Evolutionary conservation across 30 jellyfish, hydroid and myxozoan genomes (phyloP).

Genomic region (Morbakka virulenta): DNA sequence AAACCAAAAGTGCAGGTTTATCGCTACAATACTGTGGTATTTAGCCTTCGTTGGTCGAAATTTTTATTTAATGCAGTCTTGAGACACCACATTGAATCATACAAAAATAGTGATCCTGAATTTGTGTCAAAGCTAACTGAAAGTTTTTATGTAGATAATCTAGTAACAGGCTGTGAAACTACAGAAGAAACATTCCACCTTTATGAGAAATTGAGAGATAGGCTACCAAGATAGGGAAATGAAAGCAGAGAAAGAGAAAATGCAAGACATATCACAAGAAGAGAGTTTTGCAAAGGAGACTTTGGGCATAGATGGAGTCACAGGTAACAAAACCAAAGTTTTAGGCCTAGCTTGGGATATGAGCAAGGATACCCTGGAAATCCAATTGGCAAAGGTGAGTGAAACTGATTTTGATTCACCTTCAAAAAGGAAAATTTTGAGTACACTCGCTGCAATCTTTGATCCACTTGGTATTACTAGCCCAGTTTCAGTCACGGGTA

Average conservation of each 20-base stretch:
- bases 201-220: not conserved
- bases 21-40: not conserved
- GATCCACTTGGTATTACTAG: conserved; percentile 29
- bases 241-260: not conserved
- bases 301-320: conserved; percentile 10
- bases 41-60: conserved; percentile 5
- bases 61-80: conserved; percentile 5
- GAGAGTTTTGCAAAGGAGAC: conserved; percentile 28
- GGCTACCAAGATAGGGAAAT: not conserved
- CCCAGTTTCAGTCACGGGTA: conserved; percentile 23
- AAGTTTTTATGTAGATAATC: conserved; percentile 13
- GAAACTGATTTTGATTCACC: not conserved
- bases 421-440: conserved; percentile 15
- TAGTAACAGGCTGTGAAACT: not conserved
- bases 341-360: conserved; percentile 31
- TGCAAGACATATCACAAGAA: not conserved
- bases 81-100: conserved; percentile 8
- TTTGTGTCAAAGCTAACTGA: not conserved
- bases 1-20: not conserved
- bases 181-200: not conserved
- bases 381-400: conserved; percentile 4
- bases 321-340: not conserved
- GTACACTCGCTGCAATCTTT: conserved; percentile 3
- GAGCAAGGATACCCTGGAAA: conserved; percentile 18
- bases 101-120: conserved; percentile 22